Evolutionary conservation across 2,888 invertebrate species (phyloP).

Genomic region (Spodoptera exigua): DNA sequence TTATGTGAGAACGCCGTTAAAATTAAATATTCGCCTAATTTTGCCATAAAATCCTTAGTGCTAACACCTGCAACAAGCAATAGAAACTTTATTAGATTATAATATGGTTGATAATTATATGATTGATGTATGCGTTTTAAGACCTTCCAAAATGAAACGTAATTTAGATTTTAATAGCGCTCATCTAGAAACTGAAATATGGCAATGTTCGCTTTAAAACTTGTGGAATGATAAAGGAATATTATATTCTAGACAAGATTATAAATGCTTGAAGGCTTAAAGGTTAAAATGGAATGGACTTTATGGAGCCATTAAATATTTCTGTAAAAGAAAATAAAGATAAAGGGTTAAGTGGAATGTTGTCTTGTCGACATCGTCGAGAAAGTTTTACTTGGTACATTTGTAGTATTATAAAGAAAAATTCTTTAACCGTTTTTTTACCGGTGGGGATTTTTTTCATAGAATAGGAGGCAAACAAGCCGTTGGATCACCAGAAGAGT

Average conservation of each 20-base stretch:
- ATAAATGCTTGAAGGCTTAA: background rate
- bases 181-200: conserved; percentile 11
- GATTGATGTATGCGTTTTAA: conserved; percentile 20
- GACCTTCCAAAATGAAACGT: conserved; percentile 22
- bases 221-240: conserved; percentile 13
- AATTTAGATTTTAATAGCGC: conserved; percentile 37
- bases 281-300: background rate
- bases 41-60: conserved; percentile 91
- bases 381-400: no score
- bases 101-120: conserved; percentile 31
- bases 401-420: no score
- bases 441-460: no score
- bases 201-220: conserved; percentile 34
- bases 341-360: no score
- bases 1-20: conserved; percentile 92
- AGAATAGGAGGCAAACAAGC: no score
- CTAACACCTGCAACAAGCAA: conserved; percentile 83
- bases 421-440: no score
- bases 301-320: no score
- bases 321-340: no score
- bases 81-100: conserved; percentile 30
- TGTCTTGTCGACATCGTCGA: no score
- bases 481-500: no score
- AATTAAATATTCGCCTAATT: conserved; percentile 94
- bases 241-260: background rate